Conservation (phyloP, 2,888 invertebrate species). For the Uloborus plumipes region DNA sequence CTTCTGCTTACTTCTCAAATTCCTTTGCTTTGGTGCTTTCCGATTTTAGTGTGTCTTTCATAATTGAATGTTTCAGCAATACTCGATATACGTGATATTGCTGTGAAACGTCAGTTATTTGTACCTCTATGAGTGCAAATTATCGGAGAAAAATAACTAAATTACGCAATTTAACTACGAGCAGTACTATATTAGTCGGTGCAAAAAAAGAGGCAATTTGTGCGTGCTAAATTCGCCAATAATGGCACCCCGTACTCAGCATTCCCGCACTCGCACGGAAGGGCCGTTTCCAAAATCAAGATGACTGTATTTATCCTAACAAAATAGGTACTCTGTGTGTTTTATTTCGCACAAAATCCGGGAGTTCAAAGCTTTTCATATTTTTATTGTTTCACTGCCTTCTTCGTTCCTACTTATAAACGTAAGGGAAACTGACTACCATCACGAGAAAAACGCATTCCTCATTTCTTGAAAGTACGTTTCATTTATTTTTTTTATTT, state of each 20-base stretch:
- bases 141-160: no score
- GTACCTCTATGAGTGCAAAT: no score
- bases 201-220: no score
- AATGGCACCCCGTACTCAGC: not conserved
- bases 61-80: no score
- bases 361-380: not conserved
- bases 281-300: not conserved
- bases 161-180: no score
- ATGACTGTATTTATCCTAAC: not conserved
- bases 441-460: conserved; percentile 8
- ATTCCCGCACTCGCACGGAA: not conserved
- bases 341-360: conserved; percentile 2
- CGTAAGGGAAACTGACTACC: not conserved
- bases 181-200: no score
- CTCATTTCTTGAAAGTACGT: conserved; percentile 1
- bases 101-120: no score
- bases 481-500: not conserved
- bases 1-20: no score
- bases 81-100: no score
- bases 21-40: no score
- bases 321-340: conserved; percentile 6
- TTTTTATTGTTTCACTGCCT: no score
- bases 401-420: not conserved
- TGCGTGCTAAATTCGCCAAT: not conserved
- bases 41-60: no score